phyloP scores from a whole-genome alignment of 2,888 invertebrate species.

The Merodon equestris region DNA sequence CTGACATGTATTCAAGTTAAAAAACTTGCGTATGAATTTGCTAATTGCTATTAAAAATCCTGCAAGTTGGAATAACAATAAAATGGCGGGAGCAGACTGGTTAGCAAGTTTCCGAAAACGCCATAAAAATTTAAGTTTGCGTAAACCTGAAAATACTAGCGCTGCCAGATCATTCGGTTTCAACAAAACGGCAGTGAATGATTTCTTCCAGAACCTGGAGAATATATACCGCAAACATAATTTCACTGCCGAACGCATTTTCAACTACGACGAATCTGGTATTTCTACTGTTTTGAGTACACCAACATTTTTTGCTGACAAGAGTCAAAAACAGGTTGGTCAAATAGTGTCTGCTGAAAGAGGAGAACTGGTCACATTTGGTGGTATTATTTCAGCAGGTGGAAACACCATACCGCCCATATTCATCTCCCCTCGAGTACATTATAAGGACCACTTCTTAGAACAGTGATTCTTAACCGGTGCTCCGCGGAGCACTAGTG shows the following conservation, averaged over 20 bases:
- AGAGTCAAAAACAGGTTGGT: constrained; percentile 72
- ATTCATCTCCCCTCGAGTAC: constrained; percentile 70
- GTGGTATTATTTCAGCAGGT: constrained; percentile 71
- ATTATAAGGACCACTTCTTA: constrained; percentile 69
- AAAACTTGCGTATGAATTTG: constrained; percentile 5
- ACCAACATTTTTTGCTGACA: constrained; percentile 70
- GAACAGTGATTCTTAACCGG: too few relatives aligned
- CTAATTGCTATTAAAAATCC: too few relatives aligned
- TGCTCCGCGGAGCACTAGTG: too few relatives aligned
- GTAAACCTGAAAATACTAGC: background rate
- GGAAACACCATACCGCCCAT: constrained; percentile 73
- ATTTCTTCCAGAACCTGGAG: background rate
- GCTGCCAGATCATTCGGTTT: too few relatives aligned
- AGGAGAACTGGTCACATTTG: constrained; percentile 74
- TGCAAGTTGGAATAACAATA: constrained; percentile 13
- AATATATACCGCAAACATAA: constrained; percentile 32
- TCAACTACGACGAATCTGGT: constrained; percentile 12
- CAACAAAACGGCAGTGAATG: background rate
- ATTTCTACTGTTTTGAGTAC: constrained; percentile 47
- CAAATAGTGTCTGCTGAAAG: constrained; percentile 74
- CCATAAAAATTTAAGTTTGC: background rate
- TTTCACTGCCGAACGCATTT: constrained; percentile 41
- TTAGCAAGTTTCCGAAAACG: background rate
- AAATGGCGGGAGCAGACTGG: constrained; percentile 20
- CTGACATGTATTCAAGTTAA: constrained; percentile 9